Percentiles rank a stretch among this genome's conserved stretches.
Evolutionary conservation across 1,140 invertebrate genomes (phyloP).

Genomic region (Drosophila jambulina): DNA sequence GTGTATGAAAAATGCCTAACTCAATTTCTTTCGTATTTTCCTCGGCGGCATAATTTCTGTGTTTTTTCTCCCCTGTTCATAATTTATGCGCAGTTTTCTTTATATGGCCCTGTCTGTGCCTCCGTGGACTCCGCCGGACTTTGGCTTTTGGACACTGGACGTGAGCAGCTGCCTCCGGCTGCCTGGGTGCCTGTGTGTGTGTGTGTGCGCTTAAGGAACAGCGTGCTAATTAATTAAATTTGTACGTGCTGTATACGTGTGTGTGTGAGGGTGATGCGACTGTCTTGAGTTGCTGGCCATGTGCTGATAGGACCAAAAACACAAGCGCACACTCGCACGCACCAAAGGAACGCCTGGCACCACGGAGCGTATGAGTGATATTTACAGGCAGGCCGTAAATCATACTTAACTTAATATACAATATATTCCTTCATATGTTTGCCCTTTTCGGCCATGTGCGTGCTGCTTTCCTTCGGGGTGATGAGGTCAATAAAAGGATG

Average conservation of each 20-base stretch:
- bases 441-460: slow-evolving; percentile 46
- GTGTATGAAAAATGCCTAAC: slow-evolving; percentile 39
- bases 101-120: slow-evolving; percentile 44
- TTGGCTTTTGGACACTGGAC: slow-evolving; percentile 54
- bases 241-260: slow-evolving; percentile 67
- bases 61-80: slow-evolving; percentile 65
- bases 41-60: slow-evolving; percentile 20
- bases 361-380: slow-evolving; percentile 64
- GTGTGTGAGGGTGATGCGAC: slow-evolving; percentile 29
- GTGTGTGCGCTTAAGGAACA: slow-evolving; percentile 73
- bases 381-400: slow-evolving; percentile 76
- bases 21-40: slow-evolving; percentile 36
- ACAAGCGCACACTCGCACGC: slow-evolving; percentile 3
- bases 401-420: slow-evolving; percentile 81
- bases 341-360: slow-evolving; percentile 6
- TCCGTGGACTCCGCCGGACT: slow-evolving; percentile 39
- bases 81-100: slow-evolving; percentile 78
- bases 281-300: slow-evolving; percentile 57
- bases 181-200: slow-evolving; percentile 13
- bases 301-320: slow-evolving; percentile 52
- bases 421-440: slow-evolving; percentile 51
- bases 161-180: slow-evolving; percentile 49
- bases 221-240: slow-evolving; percentile 83
- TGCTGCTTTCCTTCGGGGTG: background rate
- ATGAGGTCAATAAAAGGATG: slow-evolving; percentile 48